phyloP scores from a whole-genome alignment of 1,140 invertebrate species.

The Macrostomum lignano region DNA sequence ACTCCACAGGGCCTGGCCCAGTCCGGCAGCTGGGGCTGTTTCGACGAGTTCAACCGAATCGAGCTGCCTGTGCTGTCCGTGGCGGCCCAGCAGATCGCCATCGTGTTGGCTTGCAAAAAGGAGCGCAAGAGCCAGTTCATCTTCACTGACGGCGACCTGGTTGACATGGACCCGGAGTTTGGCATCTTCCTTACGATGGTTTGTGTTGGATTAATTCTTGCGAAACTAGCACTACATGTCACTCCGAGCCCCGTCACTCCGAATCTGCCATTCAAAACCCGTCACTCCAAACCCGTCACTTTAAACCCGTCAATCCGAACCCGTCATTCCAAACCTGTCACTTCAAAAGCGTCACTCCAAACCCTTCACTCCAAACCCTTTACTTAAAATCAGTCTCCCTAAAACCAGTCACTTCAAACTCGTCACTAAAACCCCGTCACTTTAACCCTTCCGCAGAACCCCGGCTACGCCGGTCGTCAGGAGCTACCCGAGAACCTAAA shows the following conservation, averaged over 20 bases:
- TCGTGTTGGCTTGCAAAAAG: slow-evolving; percentile 66
- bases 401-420: too few species aligned
- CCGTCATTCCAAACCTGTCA: too few species aligned
- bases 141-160: slow-evolving; percentile 71
- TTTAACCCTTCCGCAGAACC: slow-evolving; percentile 51
- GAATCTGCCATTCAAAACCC: too few species aligned
- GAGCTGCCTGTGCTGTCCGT: slow-evolving; percentile 75
- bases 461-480: slow-evolving; percentile 74
- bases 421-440: too few species aligned
- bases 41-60: slow-evolving; percentile 83
- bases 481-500: slow-evolving; percentile 91
- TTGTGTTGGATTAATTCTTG: slow-evolving; percentile 12
- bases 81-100: slow-evolving; percentile 75
- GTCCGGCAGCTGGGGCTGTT: slow-evolving; percentile 79
- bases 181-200: slow-evolving; percentile 93
- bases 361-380: too few species aligned
- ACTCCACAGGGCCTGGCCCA: slow-evolving; percentile 69
- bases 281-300: too few species aligned
- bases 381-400: too few species aligned
- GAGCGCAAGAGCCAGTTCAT: slow-evolving; percentile 54
- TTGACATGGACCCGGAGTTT: slow-evolving; percentile 76
- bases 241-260: too few species aligned
- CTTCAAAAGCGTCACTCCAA: too few species aligned
- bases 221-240: not conserved
- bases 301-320: too few species aligned